These are phyloP conservation scores for Psilopsiagon aurifrons DNA, from an alignment of 2,113 vertebrate species.

Conservation along the genomic window DNA sequence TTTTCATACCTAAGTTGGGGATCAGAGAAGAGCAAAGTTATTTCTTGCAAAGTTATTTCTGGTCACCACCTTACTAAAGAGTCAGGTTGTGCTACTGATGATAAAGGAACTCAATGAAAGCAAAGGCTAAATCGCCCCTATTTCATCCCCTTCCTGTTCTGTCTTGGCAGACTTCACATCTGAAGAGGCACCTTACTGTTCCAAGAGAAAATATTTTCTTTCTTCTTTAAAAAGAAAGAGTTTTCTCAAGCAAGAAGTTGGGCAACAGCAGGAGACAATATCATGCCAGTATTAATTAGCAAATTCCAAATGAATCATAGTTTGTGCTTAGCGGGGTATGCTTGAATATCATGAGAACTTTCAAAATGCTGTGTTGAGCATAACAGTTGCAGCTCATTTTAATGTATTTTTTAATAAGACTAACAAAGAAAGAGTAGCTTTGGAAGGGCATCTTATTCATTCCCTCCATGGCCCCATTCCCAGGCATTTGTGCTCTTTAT, in stretches of 20 bases:
- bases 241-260: constrained; percentile 51
- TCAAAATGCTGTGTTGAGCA: constrained; percentile 6
- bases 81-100: background rate
- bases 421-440: background rate
- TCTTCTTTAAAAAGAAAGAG: constrained; percentile 29
- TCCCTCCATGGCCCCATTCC: constrained; percentile 7
- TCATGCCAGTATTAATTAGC: constrained; percentile 65
- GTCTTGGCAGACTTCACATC: background rate
- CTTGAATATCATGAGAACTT: constrained; percentile 23
- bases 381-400: background rate
- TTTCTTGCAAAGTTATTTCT: background rate
- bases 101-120: constrained; percentile 17
- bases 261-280: constrained; percentile 48
- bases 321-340: constrained; percentile 33
- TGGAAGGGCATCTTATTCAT: constrained; percentile 8
- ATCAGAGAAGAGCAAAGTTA: background rate
- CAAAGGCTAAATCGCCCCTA: background rate
- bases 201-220: constrained; percentile 33
- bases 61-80: constrained; percentile 1
- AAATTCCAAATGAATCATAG: constrained; percentile 50
- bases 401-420: background rate
- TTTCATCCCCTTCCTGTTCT: background rate
- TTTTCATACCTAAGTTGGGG: background rate
- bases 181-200: constrained; percentile 49
- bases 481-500: constrained; percentile 16